These are phyloP conservation scores for Heterodera carotae DNA, from an alignment of 1,140 invertebrate species.

Conservation along the genomic window DNA sequence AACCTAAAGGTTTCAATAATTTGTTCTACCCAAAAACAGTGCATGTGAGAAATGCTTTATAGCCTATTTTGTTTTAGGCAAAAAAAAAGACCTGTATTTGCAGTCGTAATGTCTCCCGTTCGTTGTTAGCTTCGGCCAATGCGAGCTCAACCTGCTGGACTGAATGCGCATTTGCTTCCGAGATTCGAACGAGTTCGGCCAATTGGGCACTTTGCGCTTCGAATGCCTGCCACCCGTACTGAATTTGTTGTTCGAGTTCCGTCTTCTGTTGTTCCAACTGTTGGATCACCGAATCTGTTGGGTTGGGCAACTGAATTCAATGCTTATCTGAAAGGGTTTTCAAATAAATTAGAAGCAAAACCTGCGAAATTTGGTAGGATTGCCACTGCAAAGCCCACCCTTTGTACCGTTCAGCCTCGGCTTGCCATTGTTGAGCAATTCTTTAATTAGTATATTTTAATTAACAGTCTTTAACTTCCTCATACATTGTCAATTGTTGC, in stretches of 20 bases:
- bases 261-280: conserved; percentile 45
- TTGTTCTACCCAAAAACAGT: too few species aligned
- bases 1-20: too few species aligned
- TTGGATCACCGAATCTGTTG: conserved; percentile 47
- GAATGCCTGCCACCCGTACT: conserved; percentile 60
- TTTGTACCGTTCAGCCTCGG: conserved; percentile 58
- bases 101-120: background rate
- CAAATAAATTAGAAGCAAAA: conserved; percentile 17
- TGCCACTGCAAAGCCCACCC: conserved; percentile 62
- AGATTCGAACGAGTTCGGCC: conserved; percentile 23
- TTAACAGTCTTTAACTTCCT: background rate
- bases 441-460: conserved; percentile 31
- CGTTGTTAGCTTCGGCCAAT: background rate
- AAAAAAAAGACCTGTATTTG: background rate
- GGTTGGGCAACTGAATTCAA: conserved; percentile 50
- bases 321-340: background rate
- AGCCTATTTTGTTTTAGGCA: too few species aligned
- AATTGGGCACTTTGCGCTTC: conserved; percentile 48
- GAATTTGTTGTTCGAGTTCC: conserved; percentile 55
- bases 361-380: conserved; percentile 56
- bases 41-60: too few species aligned
- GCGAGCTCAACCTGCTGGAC: background rate
- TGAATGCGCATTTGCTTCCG: conserved; percentile 19
- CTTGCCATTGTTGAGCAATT: conserved; percentile 56
- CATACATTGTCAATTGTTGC: conserved; percentile 43